Percentiles rank a stretch among this genome's conserved stretches.
These are phyloP conservation scores for Sipha flava DNA, from an alignment of 1,140 invertebrate genomes.

Conservation along the genomic window DNA sequence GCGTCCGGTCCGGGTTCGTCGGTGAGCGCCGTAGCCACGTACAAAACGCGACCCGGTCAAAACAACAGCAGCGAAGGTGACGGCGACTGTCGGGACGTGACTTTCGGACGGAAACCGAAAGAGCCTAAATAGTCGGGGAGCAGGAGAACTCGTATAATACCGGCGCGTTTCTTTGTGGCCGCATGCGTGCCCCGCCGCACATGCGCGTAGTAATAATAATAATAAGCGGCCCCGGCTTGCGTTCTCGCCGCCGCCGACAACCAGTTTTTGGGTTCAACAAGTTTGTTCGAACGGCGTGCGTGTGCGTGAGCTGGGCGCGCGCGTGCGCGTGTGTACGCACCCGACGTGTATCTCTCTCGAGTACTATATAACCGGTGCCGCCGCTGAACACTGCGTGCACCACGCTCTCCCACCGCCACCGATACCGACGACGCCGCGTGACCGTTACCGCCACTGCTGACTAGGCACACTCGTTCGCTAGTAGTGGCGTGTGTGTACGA, in stretches of 20 bases:
- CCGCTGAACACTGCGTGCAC: background rate
- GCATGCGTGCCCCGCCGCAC: background rate
- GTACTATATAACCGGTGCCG: background rate
- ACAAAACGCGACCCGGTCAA: no score
- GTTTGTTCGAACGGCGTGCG: no score
- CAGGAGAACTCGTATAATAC: background rate
- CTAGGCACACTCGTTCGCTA: no score
- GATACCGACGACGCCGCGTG: background rate
- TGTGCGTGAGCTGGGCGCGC: no score
- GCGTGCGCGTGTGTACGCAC: no score
- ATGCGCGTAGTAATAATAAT: background rate
- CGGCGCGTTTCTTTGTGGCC: background rate
- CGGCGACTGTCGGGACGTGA: no score
- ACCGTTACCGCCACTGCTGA: background rate
- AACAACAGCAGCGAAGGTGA: no score
- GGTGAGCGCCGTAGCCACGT: no score
- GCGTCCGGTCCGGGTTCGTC: background rate
- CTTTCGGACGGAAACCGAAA: background rate
- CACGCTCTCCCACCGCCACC: background rate
- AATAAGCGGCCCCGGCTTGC: conserved; percentile 13
- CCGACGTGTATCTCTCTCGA: no score
- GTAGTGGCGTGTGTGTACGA: no score
- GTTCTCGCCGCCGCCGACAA: background rate
- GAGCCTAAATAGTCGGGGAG: background rate
- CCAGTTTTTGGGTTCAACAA: conserved; percentile 31